Evolutionary conservation across 2,888 invertebrate genomes (phyloP), one percentile per base, ranked within the genome.

Genomic region (Cephus nigrinus): DNA sequence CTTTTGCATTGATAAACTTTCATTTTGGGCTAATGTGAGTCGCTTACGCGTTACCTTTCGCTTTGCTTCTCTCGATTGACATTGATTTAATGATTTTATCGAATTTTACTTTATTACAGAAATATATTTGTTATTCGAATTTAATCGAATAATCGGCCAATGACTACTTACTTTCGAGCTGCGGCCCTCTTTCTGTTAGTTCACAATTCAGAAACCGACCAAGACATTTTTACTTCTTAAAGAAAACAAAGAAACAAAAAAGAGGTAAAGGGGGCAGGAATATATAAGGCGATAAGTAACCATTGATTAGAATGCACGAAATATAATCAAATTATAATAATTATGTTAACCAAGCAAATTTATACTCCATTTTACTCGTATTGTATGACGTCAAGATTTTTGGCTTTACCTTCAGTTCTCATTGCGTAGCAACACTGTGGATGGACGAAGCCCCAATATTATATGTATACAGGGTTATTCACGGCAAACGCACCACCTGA

Each of bases 271-370:
- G 36, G 12, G 12, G 36, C 36, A 36, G 36, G 36, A 15, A 36
- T 55, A 55, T 23, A 2, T 9, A 55, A 9, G 55, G 23, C 23
- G 23, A 55, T 5, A 55, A 55, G 55, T 55, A 55, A 23, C 55
- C 55, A 55, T 23, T 55, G 55, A 55, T 55, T 55, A 55, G 55
- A 55, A 55, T 23, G 55, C 55, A 55, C 23, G 55, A 55, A 55
- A 80, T 80, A 76, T 76, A 77, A 80, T 80, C 80, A 80, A 82
- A 80, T 68, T 82, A 80, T 80, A 82, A 82, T 76, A 75, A 71
- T 71, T 34, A 71, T 23, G 23, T 71, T 71, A 74, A 74, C 74
- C 74, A 74, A 81, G 81, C 80, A 82, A 82, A 82, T 74, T 77
- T 79, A 80, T 81, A 79, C 80, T 80, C 76, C 79, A 78, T 74